A percentile compares a stretch with the other conserved stretches of the same genome.
phyloP scores from a whole-genome alignment of 1,140 invertebrate species.

The Nephotettix cincticeps region DNA sequence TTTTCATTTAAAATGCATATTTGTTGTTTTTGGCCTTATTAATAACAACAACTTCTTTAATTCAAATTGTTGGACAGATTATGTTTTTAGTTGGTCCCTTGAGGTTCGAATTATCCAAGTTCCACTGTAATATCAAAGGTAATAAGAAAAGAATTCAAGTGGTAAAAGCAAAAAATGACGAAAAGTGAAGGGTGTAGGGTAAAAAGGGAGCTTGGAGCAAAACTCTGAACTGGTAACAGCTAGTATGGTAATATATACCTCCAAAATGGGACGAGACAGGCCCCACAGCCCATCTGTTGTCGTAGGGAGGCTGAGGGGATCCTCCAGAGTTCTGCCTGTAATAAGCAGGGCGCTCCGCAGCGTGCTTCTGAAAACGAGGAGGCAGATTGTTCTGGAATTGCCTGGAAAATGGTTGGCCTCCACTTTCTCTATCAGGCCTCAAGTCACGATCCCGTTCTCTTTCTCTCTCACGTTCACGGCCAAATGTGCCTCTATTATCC shows the following conservation, averaged over 20 bases:
- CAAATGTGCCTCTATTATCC: conserved; percentile 35
- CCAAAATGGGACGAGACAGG: not conserved
- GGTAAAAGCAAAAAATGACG: too few species aligned
- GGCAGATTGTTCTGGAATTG: conserved; percentile 79
- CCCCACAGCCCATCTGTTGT: not conserved
- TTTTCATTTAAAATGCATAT: too few species aligned
- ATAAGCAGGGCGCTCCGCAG: not conserved
- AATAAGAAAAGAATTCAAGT: too few species aligned
- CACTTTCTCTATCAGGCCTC: conserved; percentile 42
- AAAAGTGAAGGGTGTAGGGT: too few species aligned
- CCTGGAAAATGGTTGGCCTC: conserved; percentile 57
- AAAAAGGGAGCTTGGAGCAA: not conserved
- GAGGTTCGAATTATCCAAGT: too few species aligned
- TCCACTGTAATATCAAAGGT: too few species aligned
- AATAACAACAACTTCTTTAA: too few species aligned
- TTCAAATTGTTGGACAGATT: too few species aligned
- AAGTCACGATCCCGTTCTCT: conserved; percentile 40
- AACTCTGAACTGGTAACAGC: not conserved
- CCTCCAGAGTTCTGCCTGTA: conserved; percentile 19
- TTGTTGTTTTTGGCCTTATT: too few species aligned
- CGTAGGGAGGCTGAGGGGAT: conserved; percentile 14
- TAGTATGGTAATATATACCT: conserved; percentile 1
- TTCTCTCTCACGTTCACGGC: conserved; percentile 48
- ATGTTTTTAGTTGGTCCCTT: too few species aligned
- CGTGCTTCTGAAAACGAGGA: conserved; percentile 79